A percentile compares a stretch with the other conserved stretches of the same genome.
phyloP scores from a whole-genome alignment of 2,888 invertebrate genomes.

The Rhaphigaster nebulosa region DNA sequence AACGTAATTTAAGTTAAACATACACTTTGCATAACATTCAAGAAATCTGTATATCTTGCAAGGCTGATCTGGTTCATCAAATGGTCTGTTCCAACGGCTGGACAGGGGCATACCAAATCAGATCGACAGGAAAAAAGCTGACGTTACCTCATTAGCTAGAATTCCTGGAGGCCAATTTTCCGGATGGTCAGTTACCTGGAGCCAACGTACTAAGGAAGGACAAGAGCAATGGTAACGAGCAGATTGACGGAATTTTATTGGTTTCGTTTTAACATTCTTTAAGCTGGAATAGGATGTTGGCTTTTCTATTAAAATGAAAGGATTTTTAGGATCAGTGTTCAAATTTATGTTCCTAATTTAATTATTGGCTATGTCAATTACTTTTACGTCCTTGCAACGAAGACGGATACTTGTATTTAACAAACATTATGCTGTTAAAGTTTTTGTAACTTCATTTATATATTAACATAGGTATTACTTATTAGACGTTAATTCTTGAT shows the following conservation, averaged over 20 bases:
- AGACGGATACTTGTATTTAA: too few species aligned
- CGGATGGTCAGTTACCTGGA: background rate
- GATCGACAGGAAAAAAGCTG: background rate
- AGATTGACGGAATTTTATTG: background rate
- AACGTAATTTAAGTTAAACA: background rate
- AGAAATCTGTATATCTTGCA: background rate
- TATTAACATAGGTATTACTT: too few species aligned
- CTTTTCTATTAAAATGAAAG: too few species aligned
- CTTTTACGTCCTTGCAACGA: too few species aligned
- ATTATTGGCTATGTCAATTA: too few species aligned
- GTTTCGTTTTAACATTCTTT: background rate
- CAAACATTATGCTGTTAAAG: too few species aligned
- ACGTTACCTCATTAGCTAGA: conserved; percentile 17
- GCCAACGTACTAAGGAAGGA: background rate
- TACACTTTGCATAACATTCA: background rate
- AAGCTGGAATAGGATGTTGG: background rate
- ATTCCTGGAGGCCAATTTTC: conserved; percentile 26
- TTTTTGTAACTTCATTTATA: too few species aligned
- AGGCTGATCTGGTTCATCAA: background rate
- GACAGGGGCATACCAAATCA: background rate
- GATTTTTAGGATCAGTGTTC: too few species aligned
- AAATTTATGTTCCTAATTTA: too few species aligned
- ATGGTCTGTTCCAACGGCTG: background rate
- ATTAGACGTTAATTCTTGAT: too few species aligned
- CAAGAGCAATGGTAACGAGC: background rate